Evolutionary conservation across 1,140 invertebrate genomes (phyloP), one percentile per base, ranked within the genome.

Genomic region (Polyergus mexicanus): DNA sequence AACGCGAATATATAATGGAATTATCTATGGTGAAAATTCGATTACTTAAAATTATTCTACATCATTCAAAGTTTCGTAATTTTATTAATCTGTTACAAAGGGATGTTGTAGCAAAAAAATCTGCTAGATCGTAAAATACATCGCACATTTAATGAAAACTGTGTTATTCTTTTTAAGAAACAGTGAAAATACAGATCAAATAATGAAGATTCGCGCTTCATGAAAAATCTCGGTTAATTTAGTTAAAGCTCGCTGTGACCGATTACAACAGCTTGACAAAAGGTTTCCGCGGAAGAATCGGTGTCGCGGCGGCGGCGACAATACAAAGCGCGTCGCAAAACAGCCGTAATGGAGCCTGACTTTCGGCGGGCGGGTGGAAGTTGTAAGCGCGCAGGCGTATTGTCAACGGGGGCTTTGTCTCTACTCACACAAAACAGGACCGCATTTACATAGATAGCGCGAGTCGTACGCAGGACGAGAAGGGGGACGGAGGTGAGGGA

Each of bases 241-340:
- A 44, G 25, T 54, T 22, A 28, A 56, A 41, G 19, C 35, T 71
- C 51, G 19, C 28, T 28, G 71, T 28, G 71, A 44, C 5, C 66
- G 68, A 60, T 74, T 83, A 47, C 10, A 16, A 47, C 10, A 19
- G 7, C 38, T 16, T 41, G 68, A 47, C 68, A 60, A 19, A 19
- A 83, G 47, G 54, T 84, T 88, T 75, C 83, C 84, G 56, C 47
- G 60, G 69, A 80, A 51, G 25, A 86, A 68, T 88, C 65, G 62
- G 77, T 25, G 58, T 25, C 60, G 74, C 77, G 78, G 84, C 77
- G 56, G 54, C 60, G 72, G 62, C 51, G 19, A 90, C 87, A 89
- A 92, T 91, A 89, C 90, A 89, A 92, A 93, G 89, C 92, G 84
- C 88, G 89, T 89, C 91, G 88, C 92, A 92, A 93, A 92, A 91